Evolutionary conservation across 2,797 vertebrate species (phyloP).

Genomic region (Anabacerthia variegaticeps): DNA sequence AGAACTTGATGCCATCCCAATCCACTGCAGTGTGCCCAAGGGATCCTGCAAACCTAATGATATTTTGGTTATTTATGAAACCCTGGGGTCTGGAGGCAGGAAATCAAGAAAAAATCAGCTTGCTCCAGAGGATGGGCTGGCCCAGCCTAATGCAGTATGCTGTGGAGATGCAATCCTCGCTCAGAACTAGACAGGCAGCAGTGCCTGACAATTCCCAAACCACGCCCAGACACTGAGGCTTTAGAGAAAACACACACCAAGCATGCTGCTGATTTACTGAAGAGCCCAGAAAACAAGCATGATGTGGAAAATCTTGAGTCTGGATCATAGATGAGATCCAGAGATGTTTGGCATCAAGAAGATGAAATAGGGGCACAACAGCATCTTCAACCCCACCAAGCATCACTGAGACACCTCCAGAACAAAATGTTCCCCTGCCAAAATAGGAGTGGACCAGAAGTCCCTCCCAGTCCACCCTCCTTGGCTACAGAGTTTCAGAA

Average conservation of each 20-base stretch:
- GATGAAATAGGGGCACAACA: background rate
- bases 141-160: accelerated
- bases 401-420: background rate
- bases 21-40: accelerated
- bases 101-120: background rate
- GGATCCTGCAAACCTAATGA: background rate
- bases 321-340: background rate
- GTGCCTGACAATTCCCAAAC: background rate
- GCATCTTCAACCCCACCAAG: background rate
- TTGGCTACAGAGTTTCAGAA: background rate
- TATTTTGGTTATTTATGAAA: background rate
- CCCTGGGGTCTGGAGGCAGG: background rate
- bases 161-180: background rate
- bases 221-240: background rate
- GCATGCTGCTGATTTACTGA: background rate
- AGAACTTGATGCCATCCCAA: background rate
- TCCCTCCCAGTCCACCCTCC: background rate
- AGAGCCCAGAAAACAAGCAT: background rate
- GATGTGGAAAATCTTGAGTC: background rate
- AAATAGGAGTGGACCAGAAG: background rate
- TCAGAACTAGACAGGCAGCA: background rate
- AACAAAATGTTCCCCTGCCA: background rate
- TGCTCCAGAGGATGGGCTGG: background rate
- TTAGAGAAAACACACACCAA: background rate
- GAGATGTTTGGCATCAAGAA: background rate